These are phyloP conservation scores for Manis pentadactyla DNA, from an alignment of 2,797 vertebrate genomes.

Conservation along the genomic window DNA sequence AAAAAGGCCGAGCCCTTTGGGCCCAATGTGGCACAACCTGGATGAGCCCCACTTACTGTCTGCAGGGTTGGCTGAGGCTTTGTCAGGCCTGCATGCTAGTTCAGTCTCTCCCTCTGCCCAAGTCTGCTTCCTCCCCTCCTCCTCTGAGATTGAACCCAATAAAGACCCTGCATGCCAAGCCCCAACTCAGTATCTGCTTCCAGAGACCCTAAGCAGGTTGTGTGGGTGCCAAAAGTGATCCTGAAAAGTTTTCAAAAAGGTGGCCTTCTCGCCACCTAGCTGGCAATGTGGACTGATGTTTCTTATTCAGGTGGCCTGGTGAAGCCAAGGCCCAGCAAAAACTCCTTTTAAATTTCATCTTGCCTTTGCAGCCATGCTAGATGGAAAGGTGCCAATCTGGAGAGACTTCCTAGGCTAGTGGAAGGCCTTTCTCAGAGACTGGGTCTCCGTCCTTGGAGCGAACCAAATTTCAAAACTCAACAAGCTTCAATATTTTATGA, in stretches of 20 bases:
- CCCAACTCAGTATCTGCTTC: not conserved
- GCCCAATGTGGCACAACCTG: not conserved
- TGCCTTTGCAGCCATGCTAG: not conserved
- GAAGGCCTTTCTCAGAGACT: not conserved
- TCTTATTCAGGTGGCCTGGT: not conserved
- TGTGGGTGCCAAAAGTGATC: not conserved
- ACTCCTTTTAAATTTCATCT: not conserved
- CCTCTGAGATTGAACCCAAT: not conserved
- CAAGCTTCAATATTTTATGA: slow-evolving; percentile 24
- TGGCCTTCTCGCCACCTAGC: not conserved
- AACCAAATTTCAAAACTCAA: slow-evolving; percentile 45
- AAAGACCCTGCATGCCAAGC: not conserved
- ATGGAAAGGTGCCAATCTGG: not conserved
- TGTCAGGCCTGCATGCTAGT: not conserved
- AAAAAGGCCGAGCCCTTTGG: not conserved
- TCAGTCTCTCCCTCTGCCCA: not conserved
- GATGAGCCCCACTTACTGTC: not conserved
- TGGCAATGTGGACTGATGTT: not conserved
- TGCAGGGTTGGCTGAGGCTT: not conserved
- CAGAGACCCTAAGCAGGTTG: not conserved
- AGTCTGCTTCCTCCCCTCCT: not conserved
- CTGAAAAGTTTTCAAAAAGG: not conserved
- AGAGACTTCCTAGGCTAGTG: not conserved
- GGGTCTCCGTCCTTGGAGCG: not conserved
- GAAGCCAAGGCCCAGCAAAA: not conserved